A percentile compares a stretch with the other conserved stretches of the same genome.
Conservation (phyloP, 2,113 vertebrate genomes). For the human region GRCh38 chr18:25868001-25868500, state of each 20-base stretch:
- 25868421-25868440: constrained; percentile 76
- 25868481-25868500: constrained; percentile 81
- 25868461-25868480: constrained; percentile 88
- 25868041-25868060: not conserved
- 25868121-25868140: not conserved
- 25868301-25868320: not conserved
- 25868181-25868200: not conserved
- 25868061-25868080: not conserved
- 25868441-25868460: constrained; percentile 83
- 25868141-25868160: not conserved
- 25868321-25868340: not conserved
- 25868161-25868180: not conserved
- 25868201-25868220: not conserved
- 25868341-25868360: not conserved
- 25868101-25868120: not conserved
- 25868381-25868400: constrained; percentile 65
- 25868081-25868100: not conserved
- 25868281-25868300: not conserved
- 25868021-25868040: not conserved
- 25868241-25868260: not conserved
- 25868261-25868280: not conserved
- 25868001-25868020: not conserved
- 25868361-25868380: constrained; percentile 8
- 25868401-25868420: constrained; percentile 74
- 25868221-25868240: not conserved